These are phyloP conservation scores for Lithophane semibrunnea DNA, from an alignment of 2,888 invertebrate genomes.

Conservation along the genomic window DNA sequence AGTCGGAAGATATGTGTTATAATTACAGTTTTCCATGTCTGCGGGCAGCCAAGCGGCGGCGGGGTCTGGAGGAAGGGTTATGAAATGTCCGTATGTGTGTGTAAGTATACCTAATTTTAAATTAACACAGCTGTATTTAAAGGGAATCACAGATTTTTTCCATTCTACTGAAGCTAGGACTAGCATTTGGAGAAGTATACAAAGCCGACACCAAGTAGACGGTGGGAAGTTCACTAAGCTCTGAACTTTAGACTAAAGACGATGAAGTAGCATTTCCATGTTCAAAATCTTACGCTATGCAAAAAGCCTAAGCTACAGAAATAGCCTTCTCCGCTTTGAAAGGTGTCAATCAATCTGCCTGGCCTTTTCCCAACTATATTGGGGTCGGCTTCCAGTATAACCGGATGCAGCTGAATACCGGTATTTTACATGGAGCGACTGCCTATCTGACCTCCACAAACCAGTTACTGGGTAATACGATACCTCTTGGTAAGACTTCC, in stretches of 20 bases:
- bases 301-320: neutral
- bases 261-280: neutral
- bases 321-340: neutral
- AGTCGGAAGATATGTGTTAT: constrained; percentile 45
- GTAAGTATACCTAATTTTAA: neutral
- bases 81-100: constrained; percentile 11
- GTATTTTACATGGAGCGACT: too few species aligned
- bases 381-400: too few species aligned
- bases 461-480: too few species aligned
- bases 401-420: too few species aligned
- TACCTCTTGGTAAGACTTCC: too few species aligned
- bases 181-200: neutral
- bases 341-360: too few species aligned
- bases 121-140: too few species aligned
- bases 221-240: neutral
- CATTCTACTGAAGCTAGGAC: neutral
- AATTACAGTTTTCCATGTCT: constrained; percentile 47
- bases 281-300: neutral
- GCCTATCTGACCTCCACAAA: too few species aligned
- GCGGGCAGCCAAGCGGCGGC: constrained; percentile 39
- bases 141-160: neutral
- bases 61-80: constrained; percentile 6
- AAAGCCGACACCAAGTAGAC: neutral
- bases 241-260: neutral
- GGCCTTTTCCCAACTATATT: too few species aligned